phyloP scores from a whole-genome alignment of 1,140 invertebrate genomes.

The Drosophila melanogaster region DNA sequence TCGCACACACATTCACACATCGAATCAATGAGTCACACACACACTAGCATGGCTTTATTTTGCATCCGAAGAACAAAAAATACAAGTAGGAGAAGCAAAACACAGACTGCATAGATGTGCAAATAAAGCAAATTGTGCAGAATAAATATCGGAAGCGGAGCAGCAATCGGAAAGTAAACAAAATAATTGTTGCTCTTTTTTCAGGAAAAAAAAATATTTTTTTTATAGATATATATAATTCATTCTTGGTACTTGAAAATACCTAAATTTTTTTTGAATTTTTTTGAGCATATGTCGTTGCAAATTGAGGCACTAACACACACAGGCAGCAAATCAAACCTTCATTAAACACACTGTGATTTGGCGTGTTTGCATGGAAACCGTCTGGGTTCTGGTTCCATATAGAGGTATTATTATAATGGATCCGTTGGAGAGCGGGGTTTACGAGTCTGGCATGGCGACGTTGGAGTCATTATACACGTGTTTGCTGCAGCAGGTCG shows the following conservation, averaged over 20 bases:
- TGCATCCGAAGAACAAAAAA: slow-evolving; percentile 25
- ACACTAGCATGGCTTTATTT: slow-evolving; percentile 9
- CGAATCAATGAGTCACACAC: slow-evolving; percentile 31
- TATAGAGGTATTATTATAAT: not conserved
- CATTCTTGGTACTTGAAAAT: too few relatives aligned
- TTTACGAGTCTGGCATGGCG: slow-evolving; percentile 29
- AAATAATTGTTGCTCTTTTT: slow-evolving; percentile 55
- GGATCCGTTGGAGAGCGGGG: slow-evolving; percentile 2
- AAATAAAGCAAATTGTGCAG: slow-evolving; percentile 47
- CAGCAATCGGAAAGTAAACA: slow-evolving; percentile 51
- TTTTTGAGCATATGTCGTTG: slow-evolving; percentile 20
- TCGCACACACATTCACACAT: slow-evolving; percentile 12
- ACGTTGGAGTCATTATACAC: slow-evolving; percentile 56
- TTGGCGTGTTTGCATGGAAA: slow-evolving; percentile 16
- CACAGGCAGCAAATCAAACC: slow-evolving; percentile 11
- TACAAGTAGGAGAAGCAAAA: not conserved
- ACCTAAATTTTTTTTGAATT: slow-evolving; percentile 8
- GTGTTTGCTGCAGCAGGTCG: slow-evolving; percentile 52
- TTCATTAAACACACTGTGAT: slow-evolving; percentile 23
- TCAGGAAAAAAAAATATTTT: not conserved
- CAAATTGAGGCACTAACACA: slow-evolving; percentile 5
- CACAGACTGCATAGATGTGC: slow-evolving; percentile 25
- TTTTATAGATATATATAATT: too few relatives aligned
- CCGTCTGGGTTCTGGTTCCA: slow-evolving; percentile 9
- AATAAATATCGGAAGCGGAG: slow-evolving; percentile 49